phyloP scores from a whole-genome alignment of 53 echinoderm and acorn worm genomes.

The Crossaster papposus region DNA sequence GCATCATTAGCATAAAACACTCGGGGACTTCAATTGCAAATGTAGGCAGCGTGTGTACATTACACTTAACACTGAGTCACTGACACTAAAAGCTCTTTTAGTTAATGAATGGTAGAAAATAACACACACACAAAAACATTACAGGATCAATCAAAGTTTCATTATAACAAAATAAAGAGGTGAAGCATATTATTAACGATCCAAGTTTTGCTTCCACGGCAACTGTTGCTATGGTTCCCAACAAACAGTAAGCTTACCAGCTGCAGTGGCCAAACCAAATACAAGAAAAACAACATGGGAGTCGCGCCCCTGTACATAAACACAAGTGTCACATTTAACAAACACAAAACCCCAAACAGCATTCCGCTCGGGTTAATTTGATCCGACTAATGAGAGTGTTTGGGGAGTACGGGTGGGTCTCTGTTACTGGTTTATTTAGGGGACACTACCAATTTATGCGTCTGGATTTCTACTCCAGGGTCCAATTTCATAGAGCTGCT shows the following conservation, averaged over 20 bases:
- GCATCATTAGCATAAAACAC: conserved; percentile 11
- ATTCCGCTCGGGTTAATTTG: background rate
- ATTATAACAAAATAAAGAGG: background rate
- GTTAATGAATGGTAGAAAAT: too few relatives aligned
- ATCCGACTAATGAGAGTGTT: background rate
- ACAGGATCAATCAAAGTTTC: background rate
- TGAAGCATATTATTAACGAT: background rate
- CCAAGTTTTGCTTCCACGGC: conserved; percentile 10
- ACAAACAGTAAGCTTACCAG: background rate
- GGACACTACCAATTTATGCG: too few relatives aligned
- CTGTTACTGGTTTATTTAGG: background rate
- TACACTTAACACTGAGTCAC: background rate
- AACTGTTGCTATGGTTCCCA: background rate
- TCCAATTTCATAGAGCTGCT: too few relatives aligned
- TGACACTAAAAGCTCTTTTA: background rate
- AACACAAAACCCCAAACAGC: background rate
- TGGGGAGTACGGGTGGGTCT: background rate
- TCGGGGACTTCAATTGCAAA: background rate
- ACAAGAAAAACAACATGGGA: conserved; percentile 13
- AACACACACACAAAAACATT: background rate
- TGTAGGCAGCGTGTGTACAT: conserved; percentile 1
- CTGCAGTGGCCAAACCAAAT: conserved; percentile 9
- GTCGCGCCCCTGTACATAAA: conserved; percentile 1
- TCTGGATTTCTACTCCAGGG: too few relatives aligned
- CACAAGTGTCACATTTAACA: conserved; percentile 23